Conservation (phyloP, 2,888 invertebrate genomes). For the Ophonus ardosiacus region DNA sequence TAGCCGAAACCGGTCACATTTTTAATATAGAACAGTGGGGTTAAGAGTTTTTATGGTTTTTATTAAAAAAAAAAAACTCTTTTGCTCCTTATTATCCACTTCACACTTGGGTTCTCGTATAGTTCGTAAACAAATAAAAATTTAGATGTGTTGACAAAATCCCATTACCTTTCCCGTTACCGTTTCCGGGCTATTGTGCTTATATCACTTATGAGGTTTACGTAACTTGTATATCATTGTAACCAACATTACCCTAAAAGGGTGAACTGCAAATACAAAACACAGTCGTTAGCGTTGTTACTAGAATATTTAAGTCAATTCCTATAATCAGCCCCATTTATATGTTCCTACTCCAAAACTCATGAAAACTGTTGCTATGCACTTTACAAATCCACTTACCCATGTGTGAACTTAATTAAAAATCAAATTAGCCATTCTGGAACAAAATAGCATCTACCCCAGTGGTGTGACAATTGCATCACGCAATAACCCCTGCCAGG, state of each 20-base stretch:
- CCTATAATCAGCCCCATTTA: neutral
- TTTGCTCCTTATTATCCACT: too few relatives aligned
- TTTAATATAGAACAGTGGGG: too few relatives aligned
- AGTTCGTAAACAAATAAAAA: too few relatives aligned
- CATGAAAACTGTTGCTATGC: slow-evolving; percentile 8
- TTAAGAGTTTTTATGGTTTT: too few relatives aligned
- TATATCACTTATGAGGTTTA: too few relatives aligned
- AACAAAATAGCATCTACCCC: slow-evolving; percentile 30
- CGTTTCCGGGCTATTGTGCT: too few relatives aligned
- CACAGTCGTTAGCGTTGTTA: neutral
- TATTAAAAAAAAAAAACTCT: too few relatives aligned
- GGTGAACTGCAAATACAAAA: neutral
- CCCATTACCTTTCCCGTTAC: too few relatives aligned
- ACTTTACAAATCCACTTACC: neutral
- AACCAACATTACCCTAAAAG: neutral
- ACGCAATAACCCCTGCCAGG: slow-evolving; percentile 26
- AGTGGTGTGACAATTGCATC: slow-evolving; percentile 39
- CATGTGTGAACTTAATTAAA: slow-evolving; percentile 39
- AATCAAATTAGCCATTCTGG: slow-evolving; percentile 44
- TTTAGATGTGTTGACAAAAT: too few relatives aligned
- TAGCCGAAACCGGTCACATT: too few relatives aligned
- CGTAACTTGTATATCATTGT: too few relatives aligned
- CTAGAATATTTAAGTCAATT: neutral
- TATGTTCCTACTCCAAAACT: neutral
- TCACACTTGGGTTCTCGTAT: too few relatives aligned